Conservation (phyloP, 2,113 vertebrate species). For the Litocranius walleri region DNA sequence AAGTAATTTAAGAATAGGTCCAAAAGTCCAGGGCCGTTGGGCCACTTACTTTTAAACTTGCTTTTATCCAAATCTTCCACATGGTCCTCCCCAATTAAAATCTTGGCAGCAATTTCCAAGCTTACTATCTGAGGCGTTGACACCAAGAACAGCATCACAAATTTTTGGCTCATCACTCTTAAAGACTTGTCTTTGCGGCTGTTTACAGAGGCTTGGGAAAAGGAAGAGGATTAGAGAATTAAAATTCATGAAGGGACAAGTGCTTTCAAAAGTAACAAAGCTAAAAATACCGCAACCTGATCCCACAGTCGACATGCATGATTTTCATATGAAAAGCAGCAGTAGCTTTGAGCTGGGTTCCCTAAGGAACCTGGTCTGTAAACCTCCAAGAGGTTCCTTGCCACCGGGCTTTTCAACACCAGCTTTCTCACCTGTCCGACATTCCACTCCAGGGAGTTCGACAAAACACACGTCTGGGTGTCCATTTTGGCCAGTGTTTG, state of each 20-base stretch:
- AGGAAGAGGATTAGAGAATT: constrained; percentile 57
- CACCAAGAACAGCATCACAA: constrained; percentile 98
- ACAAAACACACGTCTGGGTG: constrained; percentile 87
- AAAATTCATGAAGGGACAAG: constrained; percentile 55
- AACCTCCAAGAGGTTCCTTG: background rate
- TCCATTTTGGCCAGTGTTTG: constrained; percentile 67
- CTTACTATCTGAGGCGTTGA: constrained; percentile 91
- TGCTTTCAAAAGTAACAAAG: constrained; percentile 41
- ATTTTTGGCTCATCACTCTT: constrained; percentile 98
- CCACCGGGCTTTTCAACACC: background rate
- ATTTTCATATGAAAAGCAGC: background rate
- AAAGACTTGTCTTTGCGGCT: constrained; percentile 97
- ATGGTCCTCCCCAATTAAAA: constrained; percentile 95
- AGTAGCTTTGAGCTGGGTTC: background rate
- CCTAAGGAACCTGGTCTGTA: background rate
- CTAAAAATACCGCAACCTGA: constrained; percentile 48
- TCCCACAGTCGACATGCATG: background rate
- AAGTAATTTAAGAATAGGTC: background rate
- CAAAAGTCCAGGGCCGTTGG: background rate
- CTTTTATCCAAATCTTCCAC: constrained; percentile 92
- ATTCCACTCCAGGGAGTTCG: constrained; percentile 91
- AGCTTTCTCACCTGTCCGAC: constrained; percentile 88
- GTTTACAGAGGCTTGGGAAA: constrained; percentile 88
- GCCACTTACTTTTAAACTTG: constrained; percentile 97
- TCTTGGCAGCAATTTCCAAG: constrained; percentile 95